These are phyloP conservation scores for Fulmarus glacialis DNA, from an alignment of 2,113 vertebrate species.

Conservation along the genomic window DNA sequence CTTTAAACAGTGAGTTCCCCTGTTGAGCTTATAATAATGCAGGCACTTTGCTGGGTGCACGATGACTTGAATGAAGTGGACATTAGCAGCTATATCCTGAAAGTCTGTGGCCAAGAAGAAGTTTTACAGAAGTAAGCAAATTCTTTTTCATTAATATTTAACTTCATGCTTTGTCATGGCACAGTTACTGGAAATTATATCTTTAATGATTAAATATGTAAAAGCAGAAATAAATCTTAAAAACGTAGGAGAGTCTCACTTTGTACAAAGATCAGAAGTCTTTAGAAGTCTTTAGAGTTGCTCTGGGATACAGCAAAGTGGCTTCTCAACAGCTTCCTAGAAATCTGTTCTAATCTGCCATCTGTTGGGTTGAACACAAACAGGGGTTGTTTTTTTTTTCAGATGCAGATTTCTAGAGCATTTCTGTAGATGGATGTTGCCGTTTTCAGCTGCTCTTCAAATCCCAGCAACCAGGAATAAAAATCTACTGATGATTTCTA, in stretches of 20 bases:
- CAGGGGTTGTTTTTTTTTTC: background rate
- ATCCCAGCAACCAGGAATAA: background rate
- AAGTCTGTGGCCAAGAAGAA: conserved; percentile 95
- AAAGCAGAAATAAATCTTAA: background rate
- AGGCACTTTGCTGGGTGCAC: conserved; percentile 97
- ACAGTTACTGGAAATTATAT: background rate
- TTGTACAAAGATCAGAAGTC: background rate
- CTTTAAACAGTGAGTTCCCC: conserved; percentile 90
- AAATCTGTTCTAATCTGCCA: background rate
- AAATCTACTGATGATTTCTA: background rate
- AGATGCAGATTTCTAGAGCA: background rate
- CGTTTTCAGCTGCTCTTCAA: background rate
- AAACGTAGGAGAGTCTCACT: background rate
- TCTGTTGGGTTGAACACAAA: background rate
- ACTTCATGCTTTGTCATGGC: background rate
- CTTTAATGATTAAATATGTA: background rate
- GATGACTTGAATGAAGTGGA: conserved; percentile 96
- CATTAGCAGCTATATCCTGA: conserved; percentile 93
- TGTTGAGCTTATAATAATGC: conserved; percentile 95
- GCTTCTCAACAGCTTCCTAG: background rate
- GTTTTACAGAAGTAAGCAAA: conserved; percentile 94
- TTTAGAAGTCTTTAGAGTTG: background rate
- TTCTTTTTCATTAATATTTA: background rate
- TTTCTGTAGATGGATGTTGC: background rate
- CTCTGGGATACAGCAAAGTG: background rate